phyloP scores from a whole-genome alignment of 1,140 invertebrate species.

The Drosophila carrolli region DNA sequence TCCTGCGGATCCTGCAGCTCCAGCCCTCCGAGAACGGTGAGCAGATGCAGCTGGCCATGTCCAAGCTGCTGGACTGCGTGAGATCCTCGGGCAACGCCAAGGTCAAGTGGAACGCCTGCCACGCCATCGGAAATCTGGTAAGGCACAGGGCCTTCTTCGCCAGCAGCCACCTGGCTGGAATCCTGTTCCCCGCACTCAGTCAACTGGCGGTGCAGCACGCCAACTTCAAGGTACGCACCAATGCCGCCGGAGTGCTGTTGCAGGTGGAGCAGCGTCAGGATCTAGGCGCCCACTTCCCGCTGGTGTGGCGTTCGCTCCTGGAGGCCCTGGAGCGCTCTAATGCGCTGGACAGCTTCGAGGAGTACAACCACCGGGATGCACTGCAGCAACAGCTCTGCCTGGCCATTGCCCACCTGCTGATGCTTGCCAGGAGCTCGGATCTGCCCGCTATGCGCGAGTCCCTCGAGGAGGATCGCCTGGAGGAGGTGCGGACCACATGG shows the following conservation, averaged over 20 bases:
- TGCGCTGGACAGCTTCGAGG: conserved; percentile 90
- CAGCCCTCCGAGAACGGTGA: conserved; percentile 66
- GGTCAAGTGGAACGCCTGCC: conserved; percentile 96
- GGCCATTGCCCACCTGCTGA: conserved; percentile 68
- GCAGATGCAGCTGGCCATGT: conserved; percentile 86
- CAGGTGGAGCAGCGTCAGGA: conserved; percentile 86
- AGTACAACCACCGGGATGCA: conserved; percentile 92
- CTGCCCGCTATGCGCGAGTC: conserved; percentile 20
- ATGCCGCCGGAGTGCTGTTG: conserved; percentile 91
- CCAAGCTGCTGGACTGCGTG: conserved; percentile 89
- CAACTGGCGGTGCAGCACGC: conserved; percentile 86
- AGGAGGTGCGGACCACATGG: conserved; percentile 70
- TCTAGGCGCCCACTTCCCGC: conserved; percentile 87
- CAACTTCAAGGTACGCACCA: conserved; percentile 91
- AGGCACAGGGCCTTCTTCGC: conserved; percentile 88
- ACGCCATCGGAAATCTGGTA: conserved; percentile 92
- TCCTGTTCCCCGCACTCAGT: conserved; percentile 85
- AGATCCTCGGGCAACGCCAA: conserved; percentile 91
- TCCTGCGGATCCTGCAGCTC: conserved; percentile 88
- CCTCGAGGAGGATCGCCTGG: conserved; percentile 48
- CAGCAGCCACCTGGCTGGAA: conserved; percentile 47
- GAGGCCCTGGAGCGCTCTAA: conserved; percentile 90
- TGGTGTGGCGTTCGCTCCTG: conserved; percentile 89
- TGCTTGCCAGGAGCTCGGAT: conserved; percentile 53
- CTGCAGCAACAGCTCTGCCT: conserved; percentile 87